Conservation (phyloP, 1,140 invertebrate genomes). For the Teleogryllus occipitalis region DNA sequence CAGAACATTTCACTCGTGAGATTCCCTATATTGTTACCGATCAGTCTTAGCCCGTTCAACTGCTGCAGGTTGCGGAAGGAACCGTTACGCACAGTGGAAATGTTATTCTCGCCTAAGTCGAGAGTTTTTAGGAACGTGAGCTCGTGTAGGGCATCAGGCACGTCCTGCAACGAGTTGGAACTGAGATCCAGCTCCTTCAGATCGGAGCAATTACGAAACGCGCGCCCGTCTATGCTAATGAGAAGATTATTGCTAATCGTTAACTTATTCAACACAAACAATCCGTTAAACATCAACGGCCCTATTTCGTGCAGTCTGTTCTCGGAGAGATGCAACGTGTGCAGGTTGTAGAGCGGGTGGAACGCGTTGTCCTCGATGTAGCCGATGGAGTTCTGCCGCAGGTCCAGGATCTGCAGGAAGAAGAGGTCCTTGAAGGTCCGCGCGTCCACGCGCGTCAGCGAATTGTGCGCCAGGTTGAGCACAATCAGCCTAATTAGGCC, state of each 20-base stretch:
- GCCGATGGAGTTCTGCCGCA: conserved; percentile 79
- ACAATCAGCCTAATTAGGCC: conserved; percentile 76
- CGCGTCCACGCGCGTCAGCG: conserved; percentile 68
- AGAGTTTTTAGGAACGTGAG: conserved; percentile 74
- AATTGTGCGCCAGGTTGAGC: conserved; percentile 77
- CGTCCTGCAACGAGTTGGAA: conserved; percentile 67
- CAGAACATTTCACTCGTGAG: conserved; percentile 75
- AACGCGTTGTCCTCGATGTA: conserved; percentile 82
- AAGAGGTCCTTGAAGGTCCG: conserved; percentile 80
- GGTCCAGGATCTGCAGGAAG: conserved; percentile 76
- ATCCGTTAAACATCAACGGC: conserved; percentile 71
- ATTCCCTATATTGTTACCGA: conserved; percentile 80
- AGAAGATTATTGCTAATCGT: conserved; percentile 78
- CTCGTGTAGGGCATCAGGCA: conserved; percentile 75
- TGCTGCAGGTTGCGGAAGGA: conserved; percentile 76
- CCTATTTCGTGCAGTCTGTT: conserved; percentile 75
- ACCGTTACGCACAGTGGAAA: conserved; percentile 66
- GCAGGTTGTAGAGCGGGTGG: conserved; percentile 73
- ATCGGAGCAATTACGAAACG: conserved; percentile 85
- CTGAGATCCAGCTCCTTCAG: conserved; percentile 84
- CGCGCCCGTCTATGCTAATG: conserved; percentile 64
- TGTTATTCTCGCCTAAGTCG: conserved; percentile 80
- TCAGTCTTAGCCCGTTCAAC: conserved; percentile 71
- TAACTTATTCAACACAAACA: conserved; percentile 73
- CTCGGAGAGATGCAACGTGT: conserved; percentile 75